Base-by-base conservation (phyloP, 1,140 invertebrate genomes). In the Nephila pilipes region DNA sequence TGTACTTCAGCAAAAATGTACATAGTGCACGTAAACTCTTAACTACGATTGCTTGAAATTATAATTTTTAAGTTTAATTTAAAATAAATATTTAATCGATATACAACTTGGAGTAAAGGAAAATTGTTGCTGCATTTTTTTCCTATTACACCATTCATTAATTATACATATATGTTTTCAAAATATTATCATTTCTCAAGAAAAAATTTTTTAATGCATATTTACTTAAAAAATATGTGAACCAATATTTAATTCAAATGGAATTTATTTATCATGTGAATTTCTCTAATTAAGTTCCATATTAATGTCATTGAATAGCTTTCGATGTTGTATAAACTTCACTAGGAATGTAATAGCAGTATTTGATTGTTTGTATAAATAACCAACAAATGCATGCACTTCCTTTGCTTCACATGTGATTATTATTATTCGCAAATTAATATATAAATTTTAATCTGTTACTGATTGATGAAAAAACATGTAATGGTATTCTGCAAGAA, bases 1-100 rank as follows among this genome's bases (percentile, higher is more conserved):
- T 75, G 69, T 75, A 75, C 36, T 36, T 75, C 36, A 75, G 69
- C 29, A 75, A 18, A 36, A 75, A 75, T 36, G 29, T 75, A 75
- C 16, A 75, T 75, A 75, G 14, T 75, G 69, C 69, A 75, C 69
- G 29, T 75, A 1, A 32, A 18, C 18, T 36, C 69, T 80, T 80
- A 18, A 38, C 22, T 38, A 14, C 18, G 32, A 20, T 32, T 80
- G 75, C 2, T 36, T 32, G 22, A 18, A 80, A 46, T 6, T 80
- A 12, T 80, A 16, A 80, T 80, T 80, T 10, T 46, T 46, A 46
- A 10, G 12, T 46, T 46, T 46, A 10, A 46, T 46, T 46, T 46
- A 10, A 46, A 46, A 10, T 46, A 10, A 46, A 46, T 46, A 4
- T 46, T 46, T 46, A 46, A 46, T 46, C 46, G 46, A 46, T 46